Percentiles rank a stretch among this genome's conserved stretches.
phyloP scores from a whole-genome alignment of 2,113 vertebrate genomes.

The Brachyhypopomus occidentalis region DNA sequence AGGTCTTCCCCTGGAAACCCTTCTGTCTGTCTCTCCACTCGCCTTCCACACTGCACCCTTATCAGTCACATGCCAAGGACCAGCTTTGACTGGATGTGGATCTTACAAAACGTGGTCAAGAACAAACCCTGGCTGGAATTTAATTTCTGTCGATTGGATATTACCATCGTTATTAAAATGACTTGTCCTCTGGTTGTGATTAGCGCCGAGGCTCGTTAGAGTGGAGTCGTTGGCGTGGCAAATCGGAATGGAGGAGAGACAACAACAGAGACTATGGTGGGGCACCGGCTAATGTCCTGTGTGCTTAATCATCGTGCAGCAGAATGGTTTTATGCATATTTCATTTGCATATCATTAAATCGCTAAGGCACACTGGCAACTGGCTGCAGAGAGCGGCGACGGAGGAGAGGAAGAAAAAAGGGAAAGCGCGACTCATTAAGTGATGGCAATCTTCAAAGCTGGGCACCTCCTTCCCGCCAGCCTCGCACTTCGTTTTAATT shows the following conservation, averaged over 20 bases:
- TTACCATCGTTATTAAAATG: constrained; percentile 69
- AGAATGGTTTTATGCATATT: constrained; percentile 99
- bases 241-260: constrained; percentile 75
- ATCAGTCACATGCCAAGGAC: constrained; percentile 68
- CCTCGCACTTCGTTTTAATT: constrained; percentile 74
- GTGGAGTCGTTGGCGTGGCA: constrained; percentile 65
- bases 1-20: constrained; percentile 73
- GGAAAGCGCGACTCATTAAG: constrained; percentile 73
- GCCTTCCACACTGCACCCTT: constrained; percentile 66
- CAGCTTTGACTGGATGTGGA: constrained; percentile 71
- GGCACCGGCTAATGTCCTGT: constrained; percentile 91
- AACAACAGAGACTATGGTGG: constrained; percentile 74
- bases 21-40: constrained; percentile 65
- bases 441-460: constrained; percentile 75
- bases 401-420: constrained; percentile 70
- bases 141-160: constrained; percentile 76
- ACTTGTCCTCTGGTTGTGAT: constrained; percentile 66
- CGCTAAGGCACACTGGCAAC: constrained; percentile 75
- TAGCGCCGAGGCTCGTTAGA: constrained; percentile 68
- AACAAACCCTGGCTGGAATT: constrained; percentile 68
- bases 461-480: constrained; percentile 68
- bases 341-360: constrained; percentile 99
- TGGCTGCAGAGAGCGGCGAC: constrained; percentile 81
- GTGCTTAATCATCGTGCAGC: constrained; percentile 98
- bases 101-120: constrained; percentile 74